These are phyloP conservation scores for Halocaridina rubra DNA, from an alignment of 2,888 invertebrate species.

Conservation along the genomic window DNA sequence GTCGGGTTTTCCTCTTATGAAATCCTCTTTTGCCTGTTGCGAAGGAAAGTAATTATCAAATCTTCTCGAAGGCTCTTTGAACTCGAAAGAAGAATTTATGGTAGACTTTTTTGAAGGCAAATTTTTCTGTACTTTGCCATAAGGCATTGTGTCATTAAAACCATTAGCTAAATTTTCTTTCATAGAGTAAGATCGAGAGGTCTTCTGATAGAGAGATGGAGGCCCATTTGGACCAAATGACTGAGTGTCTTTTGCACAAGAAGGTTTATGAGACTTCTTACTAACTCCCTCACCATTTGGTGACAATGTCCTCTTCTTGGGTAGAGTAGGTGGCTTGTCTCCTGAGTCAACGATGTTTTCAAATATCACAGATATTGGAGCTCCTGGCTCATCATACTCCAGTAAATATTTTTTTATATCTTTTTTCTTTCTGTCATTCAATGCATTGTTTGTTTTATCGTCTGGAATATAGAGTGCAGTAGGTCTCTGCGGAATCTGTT, in stretches of 20 bases:
- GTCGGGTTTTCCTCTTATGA: too few relatives aligned
- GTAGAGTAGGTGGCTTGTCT: not conserved
- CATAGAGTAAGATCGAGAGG: too few relatives aligned
- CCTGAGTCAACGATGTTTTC: not conserved
- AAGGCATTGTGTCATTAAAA: too few relatives aligned
- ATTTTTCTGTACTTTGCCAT: not conserved
- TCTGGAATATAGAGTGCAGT: conserved; percentile 31
- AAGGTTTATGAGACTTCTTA: not conserved
- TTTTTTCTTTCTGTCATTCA: not conserved
- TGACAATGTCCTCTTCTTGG: conserved; percentile 11
- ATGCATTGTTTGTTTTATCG: not conserved
- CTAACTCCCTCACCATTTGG: not conserved
- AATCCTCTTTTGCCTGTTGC: too few relatives aligned
- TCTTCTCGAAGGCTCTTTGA: not conserved
- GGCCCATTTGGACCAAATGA: too few relatives aligned
- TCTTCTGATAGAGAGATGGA: too few relatives aligned
- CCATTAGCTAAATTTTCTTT: too few relatives aligned
- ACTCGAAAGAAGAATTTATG: not conserved
- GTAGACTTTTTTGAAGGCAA: not conserved
- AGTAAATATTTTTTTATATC: conserved; percentile 21
- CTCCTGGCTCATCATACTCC: conserved; percentile 41
- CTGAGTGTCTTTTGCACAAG: not conserved
- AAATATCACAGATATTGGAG: conserved; percentile 11
- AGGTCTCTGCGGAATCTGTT: conserved; percentile 2
- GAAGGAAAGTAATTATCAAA: not conserved